Base-by-base conservation (phyloP, 1,140 invertebrate genomes). In the Patella vulgata region DNA sequence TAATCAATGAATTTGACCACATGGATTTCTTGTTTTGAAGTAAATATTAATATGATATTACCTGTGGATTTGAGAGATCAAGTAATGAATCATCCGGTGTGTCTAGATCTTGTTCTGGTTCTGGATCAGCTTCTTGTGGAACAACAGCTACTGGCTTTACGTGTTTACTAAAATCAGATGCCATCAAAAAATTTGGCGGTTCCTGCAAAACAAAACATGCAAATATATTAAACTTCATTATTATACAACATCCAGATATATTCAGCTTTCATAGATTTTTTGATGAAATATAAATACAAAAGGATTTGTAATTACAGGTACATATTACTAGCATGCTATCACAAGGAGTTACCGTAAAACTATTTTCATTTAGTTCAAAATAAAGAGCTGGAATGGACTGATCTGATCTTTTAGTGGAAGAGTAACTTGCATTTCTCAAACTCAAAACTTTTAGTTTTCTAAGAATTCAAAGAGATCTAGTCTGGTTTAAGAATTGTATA, bases 161-260 rank as follows among this genome's bases (percentile, higher is more conserved):
- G 78, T 99, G 98, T 39, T 91, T 92, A 53, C 91, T 89, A 74
- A 99, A 89, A 79, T 98, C 96, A 36, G 94, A 90, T 84, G 95
- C 93, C 62, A 95, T 89, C 52, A 97, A 86, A 85, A 99, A 98
- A 82, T 99, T 98, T 5, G 97, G 97, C 67, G 96, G 94, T 74
- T 93, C 91, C 87, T 93, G 65, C 50, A 85, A 86, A 21, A 68
- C 66, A 75, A 78, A 63, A 68, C 54, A 47, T 40, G 56, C 19
- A 36, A 28, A 9, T 14, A 23, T 31, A 12, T 54, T 33, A 14
- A 53, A 3, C 11, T 23, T 27, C 14, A 47, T 28, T 17, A 44
- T 53, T 17, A 44, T 30, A n/a, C n/a, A n/a, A n/a, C n/a, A n/a
- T n/a, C n/a, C n/a, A n/a, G n/a, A n/a, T n/a, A n/a, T n/a, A n/a